Conservation (phyloP, 2,888 invertebrate species). For the Lottia scabra region DNA sequence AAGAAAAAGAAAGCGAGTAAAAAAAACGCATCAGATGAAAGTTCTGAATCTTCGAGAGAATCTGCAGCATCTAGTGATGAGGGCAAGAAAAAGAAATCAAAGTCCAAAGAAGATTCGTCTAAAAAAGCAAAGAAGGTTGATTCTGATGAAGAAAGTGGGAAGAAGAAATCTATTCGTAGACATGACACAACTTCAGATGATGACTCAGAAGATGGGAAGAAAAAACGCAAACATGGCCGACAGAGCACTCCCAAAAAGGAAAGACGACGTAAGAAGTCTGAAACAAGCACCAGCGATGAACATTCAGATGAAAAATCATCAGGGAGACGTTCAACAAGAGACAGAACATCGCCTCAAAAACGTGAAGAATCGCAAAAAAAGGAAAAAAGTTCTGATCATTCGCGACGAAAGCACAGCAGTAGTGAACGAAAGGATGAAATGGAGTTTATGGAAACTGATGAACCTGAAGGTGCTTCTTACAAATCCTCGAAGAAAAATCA, state of each 20-base stretch:
- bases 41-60: not conserved
- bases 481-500: too few species aligned
- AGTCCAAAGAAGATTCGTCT: not conserved
- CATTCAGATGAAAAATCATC: too few species aligned
- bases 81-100: constrained; percentile 20
- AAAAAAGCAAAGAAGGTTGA: constrained; percentile 12
- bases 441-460: not conserved
- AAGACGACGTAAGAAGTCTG: not conserved
- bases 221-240: not conserved
- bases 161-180: not conserved
- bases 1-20: constrained; percentile 27
- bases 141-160: not conserved
- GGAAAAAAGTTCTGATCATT: not conserved
- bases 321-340: too few species aligned
- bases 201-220: not conserved
- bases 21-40: constrained; percentile 24
- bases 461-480: not conserved
- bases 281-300: not conserved
- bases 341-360: too few species aligned
- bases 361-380: not conserved
- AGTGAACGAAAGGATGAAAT: not conserved
- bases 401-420: not conserved
- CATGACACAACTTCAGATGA: not conserved
- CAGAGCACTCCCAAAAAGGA: not conserved
- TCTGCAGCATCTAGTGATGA: not conserved